These are phyloP conservation scores for Apteryx mantelli DNA, from an alignment of 2,113 vertebrate genomes.

Conservation along the genomic window DNA sequence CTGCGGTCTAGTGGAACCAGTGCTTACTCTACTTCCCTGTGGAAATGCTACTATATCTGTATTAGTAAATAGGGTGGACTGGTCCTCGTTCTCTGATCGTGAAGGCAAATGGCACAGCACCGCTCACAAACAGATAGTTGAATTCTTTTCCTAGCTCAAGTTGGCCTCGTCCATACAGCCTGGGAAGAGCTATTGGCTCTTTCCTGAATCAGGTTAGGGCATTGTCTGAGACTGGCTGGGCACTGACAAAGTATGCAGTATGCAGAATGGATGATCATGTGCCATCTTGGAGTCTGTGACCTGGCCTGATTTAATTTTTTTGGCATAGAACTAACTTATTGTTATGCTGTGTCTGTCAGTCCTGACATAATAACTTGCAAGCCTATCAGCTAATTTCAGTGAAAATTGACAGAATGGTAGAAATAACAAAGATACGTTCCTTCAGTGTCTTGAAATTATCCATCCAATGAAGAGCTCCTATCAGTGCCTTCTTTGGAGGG, in stretches of 20 bases:
- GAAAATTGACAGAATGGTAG: background rate
- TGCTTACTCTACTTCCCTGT: background rate
- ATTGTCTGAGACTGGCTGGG: background rate
- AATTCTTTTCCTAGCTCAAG: background rate
- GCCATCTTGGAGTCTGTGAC: background rate
- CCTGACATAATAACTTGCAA: background rate
- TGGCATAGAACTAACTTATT: background rate
- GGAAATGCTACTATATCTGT: background rate
- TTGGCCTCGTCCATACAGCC: background rate
- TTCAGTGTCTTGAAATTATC: background rate
- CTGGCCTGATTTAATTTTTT: background rate
- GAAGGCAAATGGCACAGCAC: background rate
- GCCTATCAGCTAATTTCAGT: background rate
- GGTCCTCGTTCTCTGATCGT: background rate
- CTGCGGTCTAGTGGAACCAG: accelerated
- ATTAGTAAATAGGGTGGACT: background rate
- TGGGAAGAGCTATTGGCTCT: background rate
- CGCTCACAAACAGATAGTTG: accelerated
- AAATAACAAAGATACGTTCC: background rate
- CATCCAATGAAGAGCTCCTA: background rate
- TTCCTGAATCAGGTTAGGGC: background rate
- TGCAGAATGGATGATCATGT: background rate
- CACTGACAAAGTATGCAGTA: background rate
- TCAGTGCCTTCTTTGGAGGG: background rate
- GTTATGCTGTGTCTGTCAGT: background rate